Percentiles rank a stretch among this genome's conserved stretches.
Evolutionary conservation across 1,140 invertebrate genomes (phyloP).

Genomic region (Anagrus nilaparvatae): DNA sequence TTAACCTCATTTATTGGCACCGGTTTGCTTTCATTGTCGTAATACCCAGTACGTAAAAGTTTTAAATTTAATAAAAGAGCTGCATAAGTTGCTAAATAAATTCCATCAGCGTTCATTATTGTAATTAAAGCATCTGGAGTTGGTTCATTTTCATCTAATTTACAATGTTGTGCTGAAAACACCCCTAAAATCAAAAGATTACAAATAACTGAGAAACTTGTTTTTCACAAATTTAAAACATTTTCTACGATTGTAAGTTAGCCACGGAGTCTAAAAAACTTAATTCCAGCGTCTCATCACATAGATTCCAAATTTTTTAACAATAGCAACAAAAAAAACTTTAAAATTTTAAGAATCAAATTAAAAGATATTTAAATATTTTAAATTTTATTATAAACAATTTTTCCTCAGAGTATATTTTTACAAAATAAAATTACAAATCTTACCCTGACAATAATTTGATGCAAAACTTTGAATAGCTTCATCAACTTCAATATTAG

Average conservation of each 20-base stretch:
- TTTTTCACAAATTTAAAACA: too few species aligned
- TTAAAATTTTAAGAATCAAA: too few species aligned
- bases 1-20: slow-evolving; percentile 53
- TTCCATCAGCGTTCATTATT: slow-evolving; percentile 90
- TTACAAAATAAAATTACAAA: slow-evolving; percentile 6
- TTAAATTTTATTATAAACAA: too few species aligned
- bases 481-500: slow-evolving; percentile 78
- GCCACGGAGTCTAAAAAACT: too few species aligned
- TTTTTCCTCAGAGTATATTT: too few species aligned
- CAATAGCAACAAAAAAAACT: too few species aligned
- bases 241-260: too few species aligned
- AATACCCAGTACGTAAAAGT: slow-evolving; percentile 66
- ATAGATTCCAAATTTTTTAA: too few species aligned
- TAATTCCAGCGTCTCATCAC: too few species aligned
- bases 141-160: slow-evolving; percentile 28
- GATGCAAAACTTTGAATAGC: slow-evolving; percentile 85
- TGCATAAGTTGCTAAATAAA: slow-evolving; percentile 83
- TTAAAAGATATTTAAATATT: too few species aligned
- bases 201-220: not conserved
- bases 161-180: slow-evolving; percentile 35
- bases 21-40: slow-evolving; percentile 48
- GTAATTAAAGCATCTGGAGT: slow-evolving; percentile 42
- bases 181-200: slow-evolving; percentile 26
- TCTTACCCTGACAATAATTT: slow-evolving; percentile 72
- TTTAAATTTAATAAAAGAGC: slow-evolving; percentile 74